Evolutionary conservation across 2,888 invertebrate genomes (phyloP).

Genomic region (Diaperis boleti): DNA sequence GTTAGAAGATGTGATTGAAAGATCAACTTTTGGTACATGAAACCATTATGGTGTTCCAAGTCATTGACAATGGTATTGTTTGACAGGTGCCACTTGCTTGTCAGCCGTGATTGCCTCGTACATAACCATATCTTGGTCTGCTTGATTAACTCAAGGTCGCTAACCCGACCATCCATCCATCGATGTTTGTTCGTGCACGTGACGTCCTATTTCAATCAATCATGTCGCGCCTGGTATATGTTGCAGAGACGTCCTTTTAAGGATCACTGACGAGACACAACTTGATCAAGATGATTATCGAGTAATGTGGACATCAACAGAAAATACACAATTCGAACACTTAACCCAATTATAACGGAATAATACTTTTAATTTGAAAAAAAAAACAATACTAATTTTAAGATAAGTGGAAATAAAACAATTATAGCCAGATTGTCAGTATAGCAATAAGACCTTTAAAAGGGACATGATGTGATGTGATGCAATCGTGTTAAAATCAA

Average conservation of each 20-base stretch:
- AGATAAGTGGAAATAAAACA: no score
- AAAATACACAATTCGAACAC: background rate
- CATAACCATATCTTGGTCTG: constrained; percentile 41
- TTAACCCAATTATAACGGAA: no score
- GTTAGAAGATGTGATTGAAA: constrained; percentile 23
- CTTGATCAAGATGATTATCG: constrained; percentile 13
- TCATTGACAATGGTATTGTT: constrained; percentile 52
- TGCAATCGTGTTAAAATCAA: no score
- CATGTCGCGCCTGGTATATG: constrained; percentile 29
- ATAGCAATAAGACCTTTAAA: no score
- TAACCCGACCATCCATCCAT: constrained; percentile 43
- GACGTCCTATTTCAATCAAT: constrained; percentile 45
- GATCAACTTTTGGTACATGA: constrained; percentile 26
- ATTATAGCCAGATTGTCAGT: no score
- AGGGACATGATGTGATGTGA: no score
- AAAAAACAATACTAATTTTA: no score
- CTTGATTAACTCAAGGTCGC: constrained; percentile 48
- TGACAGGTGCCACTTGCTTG: constrained; percentile 56
- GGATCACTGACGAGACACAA: constrained; percentile 13
- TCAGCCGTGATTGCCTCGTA: constrained; percentile 52
- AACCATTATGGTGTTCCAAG: constrained; percentile 7
- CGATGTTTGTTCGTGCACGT: constrained; percentile 38
- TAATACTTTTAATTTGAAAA: no score
- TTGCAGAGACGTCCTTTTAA: constrained; percentile 13
- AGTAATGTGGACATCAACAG: constrained; percentile 1